These are phyloP conservation scores for Trichonephila clavipes DNA, from an alignment of 1,140 invertebrate species.

Conservation along the genomic window DNA sequence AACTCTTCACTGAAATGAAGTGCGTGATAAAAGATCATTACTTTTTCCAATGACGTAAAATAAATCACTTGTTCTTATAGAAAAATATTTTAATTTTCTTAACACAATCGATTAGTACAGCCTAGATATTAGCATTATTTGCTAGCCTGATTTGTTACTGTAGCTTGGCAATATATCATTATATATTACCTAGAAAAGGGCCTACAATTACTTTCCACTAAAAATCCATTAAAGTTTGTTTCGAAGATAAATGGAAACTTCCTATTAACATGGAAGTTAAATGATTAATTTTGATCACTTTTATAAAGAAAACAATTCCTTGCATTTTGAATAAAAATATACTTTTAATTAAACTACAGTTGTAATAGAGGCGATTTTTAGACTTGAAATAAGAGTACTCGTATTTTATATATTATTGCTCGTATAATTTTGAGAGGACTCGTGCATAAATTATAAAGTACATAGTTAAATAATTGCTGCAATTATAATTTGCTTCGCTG, in stretches of 20 bases:
- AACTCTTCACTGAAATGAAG: not conserved
- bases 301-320: not conserved
- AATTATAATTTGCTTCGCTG: too few species aligned
- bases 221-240: not conserved
- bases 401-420: too few species aligned
- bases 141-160: not conserved
- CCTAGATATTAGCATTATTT: not conserved
- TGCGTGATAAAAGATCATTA: conserved; percentile 40
- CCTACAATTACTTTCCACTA: conserved; percentile 1
- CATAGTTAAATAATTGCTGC: too few species aligned
- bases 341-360: too few species aligned
- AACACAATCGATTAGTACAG: conserved; percentile 1
- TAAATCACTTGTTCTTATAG: conserved; percentile 21
- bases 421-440: too few species aligned
- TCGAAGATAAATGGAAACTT: not conserved
- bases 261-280: not conserved
- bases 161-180: not conserved
- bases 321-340: not conserved
- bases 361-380: too few species aligned
- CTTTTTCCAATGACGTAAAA: conserved; percentile 40
- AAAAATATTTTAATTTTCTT: conserved; percentile 7
- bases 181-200: not conserved
- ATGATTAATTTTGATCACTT: not conserved
- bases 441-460: too few species aligned
- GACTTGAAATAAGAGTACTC: too few species aligned